A percentile compares a stretch with the other conserved stretches of the same genome.
phyloP scores from a whole-genome alignment of 2,797 vertebrate species.

The Delichon dasypus region DNA sequence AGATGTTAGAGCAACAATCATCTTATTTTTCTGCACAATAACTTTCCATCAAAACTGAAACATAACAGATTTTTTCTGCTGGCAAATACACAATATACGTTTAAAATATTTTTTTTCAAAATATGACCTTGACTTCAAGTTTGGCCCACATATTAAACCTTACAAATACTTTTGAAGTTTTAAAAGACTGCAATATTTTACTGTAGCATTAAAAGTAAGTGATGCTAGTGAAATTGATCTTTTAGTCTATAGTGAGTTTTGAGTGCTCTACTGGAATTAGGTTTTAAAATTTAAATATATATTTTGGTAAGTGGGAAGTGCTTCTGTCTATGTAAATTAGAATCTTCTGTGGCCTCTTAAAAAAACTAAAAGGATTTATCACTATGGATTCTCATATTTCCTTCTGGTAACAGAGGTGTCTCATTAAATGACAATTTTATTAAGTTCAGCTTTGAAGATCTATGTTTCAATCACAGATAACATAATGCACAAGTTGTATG shows the following conservation, averaged over 20 bases:
- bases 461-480: not conserved
- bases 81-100: not conserved
- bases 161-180: not conserved
- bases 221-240: not conserved
- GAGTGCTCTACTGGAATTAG: not conserved
- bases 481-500: not conserved
- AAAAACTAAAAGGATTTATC: not conserved
- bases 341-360: not conserved
- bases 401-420: not conserved
- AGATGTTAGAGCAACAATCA: not conserved
- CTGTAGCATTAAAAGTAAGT: not conserved
- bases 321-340: not conserved
- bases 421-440: not conserved
- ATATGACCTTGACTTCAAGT: not conserved
- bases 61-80: not conserved
- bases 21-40: not conserved
- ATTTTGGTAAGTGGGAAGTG: not conserved
- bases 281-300: not conserved
- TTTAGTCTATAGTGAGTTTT: not conserved
- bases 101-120: constrained; percentile 17
- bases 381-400: not conserved
- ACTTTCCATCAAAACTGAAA: not conserved
- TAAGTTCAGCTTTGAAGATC: not conserved
- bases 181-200: not conserved
- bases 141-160: not conserved